Evolutionary conservation across 2,888 invertebrate species (phyloP).

Genomic region (Drosophila austrosaltans): DNA sequence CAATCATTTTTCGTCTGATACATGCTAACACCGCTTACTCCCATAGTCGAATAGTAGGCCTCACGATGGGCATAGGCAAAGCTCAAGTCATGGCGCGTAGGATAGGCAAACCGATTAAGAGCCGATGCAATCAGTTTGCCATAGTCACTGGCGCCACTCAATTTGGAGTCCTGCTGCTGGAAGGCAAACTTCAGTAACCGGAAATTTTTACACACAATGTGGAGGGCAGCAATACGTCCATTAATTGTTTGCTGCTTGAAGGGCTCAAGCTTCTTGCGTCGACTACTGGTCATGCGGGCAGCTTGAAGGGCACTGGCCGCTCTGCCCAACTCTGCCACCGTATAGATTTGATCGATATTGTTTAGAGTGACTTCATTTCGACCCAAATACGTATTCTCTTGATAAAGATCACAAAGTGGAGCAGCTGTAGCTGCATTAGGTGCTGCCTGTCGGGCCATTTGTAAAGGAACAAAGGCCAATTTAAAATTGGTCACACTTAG

Average conservation of each 20-base stretch:
- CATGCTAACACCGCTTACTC: conserved; percentile 76
- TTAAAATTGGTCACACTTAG: conserved; percentile 96
- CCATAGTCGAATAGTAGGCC: conserved; percentile 80
- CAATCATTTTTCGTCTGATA: conserved; percentile 82
- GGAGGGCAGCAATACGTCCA: conserved; percentile 82
- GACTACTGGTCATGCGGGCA: conserved; percentile 63
- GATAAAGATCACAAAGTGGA: conserved; percentile 66
- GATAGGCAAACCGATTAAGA: conserved; percentile 93
- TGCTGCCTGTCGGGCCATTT: conserved; percentile 32
- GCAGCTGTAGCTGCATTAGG: conserved; percentile 24
- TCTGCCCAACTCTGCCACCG: conserved; percentile 76
- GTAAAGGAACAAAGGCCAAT: conserved; percentile 91
- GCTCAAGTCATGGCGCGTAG: conserved; percentile 91
- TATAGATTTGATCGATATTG: conserved; percentile 83
- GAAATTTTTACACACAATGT: conserved; percentile 88
- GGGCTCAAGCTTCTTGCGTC: conserved; percentile 79
- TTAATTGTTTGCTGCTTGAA: conserved; percentile 81
- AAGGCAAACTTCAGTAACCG: conserved; percentile 94
- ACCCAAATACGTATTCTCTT: conserved; percentile 81
- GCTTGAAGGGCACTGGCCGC: conserved; percentile 76
- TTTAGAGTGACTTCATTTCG: conserved; percentile 83
- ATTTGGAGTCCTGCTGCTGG: conserved; percentile 85
- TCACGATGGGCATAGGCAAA: conserved; percentile 91
- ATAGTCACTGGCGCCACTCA: conserved; percentile 87
- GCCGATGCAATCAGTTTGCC: conserved; percentile 92